Evolutionary conservation across 1,140 invertebrate species (phyloP).

Genomic region (Laodelphax striatellus): DNA sequence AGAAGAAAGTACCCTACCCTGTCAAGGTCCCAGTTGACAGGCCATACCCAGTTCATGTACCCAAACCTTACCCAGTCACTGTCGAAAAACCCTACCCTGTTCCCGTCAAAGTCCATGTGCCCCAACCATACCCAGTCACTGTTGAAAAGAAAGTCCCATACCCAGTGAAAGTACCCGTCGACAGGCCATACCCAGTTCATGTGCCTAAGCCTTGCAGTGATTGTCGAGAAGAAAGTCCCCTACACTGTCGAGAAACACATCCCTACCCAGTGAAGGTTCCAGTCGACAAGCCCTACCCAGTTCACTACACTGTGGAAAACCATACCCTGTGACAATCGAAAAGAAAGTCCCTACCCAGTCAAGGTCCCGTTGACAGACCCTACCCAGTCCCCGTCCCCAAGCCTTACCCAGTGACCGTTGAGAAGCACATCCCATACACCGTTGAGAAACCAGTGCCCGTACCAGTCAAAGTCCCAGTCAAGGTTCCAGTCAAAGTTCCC

Average conservation of each 20-base stretch:
- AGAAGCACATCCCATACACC: conserved; percentile 64
- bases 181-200: neutral
- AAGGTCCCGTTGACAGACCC: conserved; percentile 43
- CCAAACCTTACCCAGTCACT: conserved; percentile 29
- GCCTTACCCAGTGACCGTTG: conserved; percentile 38
- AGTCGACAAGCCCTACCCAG: conserved; percentile 43
- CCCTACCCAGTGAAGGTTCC: conserved; percentile 46
- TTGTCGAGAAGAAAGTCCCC: conserved; percentile 18
- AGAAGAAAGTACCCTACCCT: conserved; percentile 34
- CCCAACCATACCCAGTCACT: neutral
- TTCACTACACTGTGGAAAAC: conserved; percentile 62
- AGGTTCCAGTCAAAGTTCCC: conserved; percentile 65
- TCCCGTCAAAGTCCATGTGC: conserved; percentile 19
- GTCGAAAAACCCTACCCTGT: conserved; percentile 33
- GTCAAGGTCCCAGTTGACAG: conserved; percentile 34
- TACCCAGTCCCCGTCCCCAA: conserved; percentile 33
- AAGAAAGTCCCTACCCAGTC: conserved; percentile 53
- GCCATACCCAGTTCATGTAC: neutral
- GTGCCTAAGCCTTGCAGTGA: neutral
- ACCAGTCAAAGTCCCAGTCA: conserved; percentile 51
- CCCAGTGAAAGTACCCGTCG: conserved; percentile 41
- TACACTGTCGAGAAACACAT: conserved; percentile 53
- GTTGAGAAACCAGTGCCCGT: conserved; percentile 43
- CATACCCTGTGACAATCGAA: conserved; percentile 53
- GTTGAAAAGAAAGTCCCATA: conserved; percentile 40